Evolutionary conservation across 2,113 vertebrate species (phyloP), one percentile per base, ranked within the genome.

Genomic region (Nematolebias whitei): DNA sequence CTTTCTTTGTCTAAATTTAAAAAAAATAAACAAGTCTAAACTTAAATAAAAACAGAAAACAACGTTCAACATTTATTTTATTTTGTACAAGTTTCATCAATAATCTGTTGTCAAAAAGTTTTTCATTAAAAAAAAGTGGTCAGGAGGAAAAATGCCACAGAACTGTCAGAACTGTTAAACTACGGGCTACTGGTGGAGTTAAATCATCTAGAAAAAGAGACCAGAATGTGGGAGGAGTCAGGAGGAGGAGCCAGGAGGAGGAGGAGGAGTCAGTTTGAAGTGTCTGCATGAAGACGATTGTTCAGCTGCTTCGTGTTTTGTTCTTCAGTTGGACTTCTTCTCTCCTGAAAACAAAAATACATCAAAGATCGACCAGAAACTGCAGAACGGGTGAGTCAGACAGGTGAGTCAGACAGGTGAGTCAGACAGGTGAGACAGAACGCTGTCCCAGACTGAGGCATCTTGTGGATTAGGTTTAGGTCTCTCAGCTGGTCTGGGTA

Each of bases 11-110:
- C n/a, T n/a, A n/a, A n/a, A n/a, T n/a, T n/a, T n/a, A n/a, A n/a
- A n/a, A n/a, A n/a, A n/a, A n/a, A n/a, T n/a, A n/a, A n/a, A n/a
- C n/a, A n/a, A n/a, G n/a, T n/a, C n/a, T n/a, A n/a, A n/a, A n/a
- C n/a, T n/a, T n/a, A n/a, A n/a, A n/a, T n/a, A n/a, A 81, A 78
- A 84, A 82, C 82, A 84, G 81, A 79, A 78, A 84, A 82, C 82
- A 84, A 83, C 74, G 70, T 82, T 84, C 79, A 85, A 52, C 50
- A 51, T 89, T 88, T 83, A 82, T 88, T 63, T 82, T 75, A 70
- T 77, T 86, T 82, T 87, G 60, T 79, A 85, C 82, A 86, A 52
- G 71, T 62, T 32, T 78, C 56, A 76, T 72, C 73, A 61, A 69
- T 51, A 49, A 79, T 78, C 74, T 85, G 76, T 75, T 83, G 68